Base-by-base conservation (phyloP, 1,140 invertebrate genomes). In the Halyomorpha halys region DNA sequence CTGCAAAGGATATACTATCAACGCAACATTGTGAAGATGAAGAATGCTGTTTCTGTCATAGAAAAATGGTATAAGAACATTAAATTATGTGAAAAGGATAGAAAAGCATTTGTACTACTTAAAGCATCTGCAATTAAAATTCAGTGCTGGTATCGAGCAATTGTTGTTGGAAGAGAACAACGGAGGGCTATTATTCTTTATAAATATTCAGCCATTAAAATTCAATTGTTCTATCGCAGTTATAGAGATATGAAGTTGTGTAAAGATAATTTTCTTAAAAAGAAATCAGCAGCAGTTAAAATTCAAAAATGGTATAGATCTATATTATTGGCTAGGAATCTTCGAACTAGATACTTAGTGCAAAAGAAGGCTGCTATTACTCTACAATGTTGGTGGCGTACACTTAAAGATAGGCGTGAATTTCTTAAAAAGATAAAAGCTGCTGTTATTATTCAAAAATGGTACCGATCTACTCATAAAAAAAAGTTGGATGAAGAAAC, bases 51-150 rank as follows among this genome's bases (percentile, higher is more conserved):
- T 21, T 16, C 60, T 6, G 21, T 23, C 1, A 62, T 70, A 8
- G 67, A 70, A 61, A 62, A 62, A 23, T 34, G 34, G 19, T 68
- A 63, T 34, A 64, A 68, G 27, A 47, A 39, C n/a, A 54, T 34
- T 30, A 14, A 49, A 21, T 19, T 62, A 9, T 27, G 44, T n/a
- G 65, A 59, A 23, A 56, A 61, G 14, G 64, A 66, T 15, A 61
- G 69, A 51, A 59, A 70, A 62, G 53, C 69, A 21, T 76, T 73
- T 69, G 65, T 72, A 13, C 66, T 69, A 30, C 65, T 77, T 13
- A 76, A 70, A 13, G 64, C 68, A n/a, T 76, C 62, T 56, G 66
- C 47, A 34, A 19, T 61, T 18, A 69, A 18, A 18, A 67, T 67
- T n/a, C 63, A 67, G 54, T 9, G 16, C 19, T 23, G 34, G 11